These are phyloP conservation scores for Geotria australis DNA, from an alignment of 2,797 vertebrate genomes.

Conservation along the genomic window DNA sequence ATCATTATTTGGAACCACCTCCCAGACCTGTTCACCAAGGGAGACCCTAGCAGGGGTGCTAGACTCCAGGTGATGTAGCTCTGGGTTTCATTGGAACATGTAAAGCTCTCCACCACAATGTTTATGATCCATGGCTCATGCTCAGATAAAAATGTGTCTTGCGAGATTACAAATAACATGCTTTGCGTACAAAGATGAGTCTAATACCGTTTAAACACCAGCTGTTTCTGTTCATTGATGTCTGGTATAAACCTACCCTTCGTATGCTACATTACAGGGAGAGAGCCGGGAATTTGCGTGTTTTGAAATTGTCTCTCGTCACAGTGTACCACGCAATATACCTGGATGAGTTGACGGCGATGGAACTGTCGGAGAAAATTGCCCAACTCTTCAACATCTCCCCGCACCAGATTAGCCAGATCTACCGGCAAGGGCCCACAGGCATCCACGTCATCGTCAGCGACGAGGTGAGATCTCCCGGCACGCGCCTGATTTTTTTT, in stretches of 20 bases:
- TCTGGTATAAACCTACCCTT: neutral
- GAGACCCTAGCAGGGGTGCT: too few species aligned
- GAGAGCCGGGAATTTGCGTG: too few species aligned
- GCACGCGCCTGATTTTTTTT: neutral
- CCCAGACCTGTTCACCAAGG: too few species aligned
- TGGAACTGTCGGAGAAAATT: constrained; percentile 60
- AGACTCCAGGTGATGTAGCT: too few species aligned
- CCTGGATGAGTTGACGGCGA: constrained; percentile 48
- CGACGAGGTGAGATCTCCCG: constrained; percentile 30
- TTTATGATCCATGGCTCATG: too few species aligned
- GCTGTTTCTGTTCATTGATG: neutral
- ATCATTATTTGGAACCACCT: too few species aligned
- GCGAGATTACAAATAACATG: too few species aligned
- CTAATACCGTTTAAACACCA: too few species aligned
- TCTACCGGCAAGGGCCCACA: constrained; percentile 76
- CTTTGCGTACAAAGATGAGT: too few species aligned
- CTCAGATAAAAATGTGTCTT: too few species aligned
- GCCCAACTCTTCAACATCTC: constrained; percentile 86
- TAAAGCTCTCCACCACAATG: too few species aligned
- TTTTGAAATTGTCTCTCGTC: neutral
- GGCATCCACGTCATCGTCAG: constrained; percentile 91
- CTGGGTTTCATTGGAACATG: too few species aligned
- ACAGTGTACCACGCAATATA: constrained; percentile 87
- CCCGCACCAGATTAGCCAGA: constrained; percentile 64
- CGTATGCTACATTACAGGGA: neutral